Conservation (phyloP, 2,888 invertebrate genomes). For the Dryomyza anilis region DNA sequence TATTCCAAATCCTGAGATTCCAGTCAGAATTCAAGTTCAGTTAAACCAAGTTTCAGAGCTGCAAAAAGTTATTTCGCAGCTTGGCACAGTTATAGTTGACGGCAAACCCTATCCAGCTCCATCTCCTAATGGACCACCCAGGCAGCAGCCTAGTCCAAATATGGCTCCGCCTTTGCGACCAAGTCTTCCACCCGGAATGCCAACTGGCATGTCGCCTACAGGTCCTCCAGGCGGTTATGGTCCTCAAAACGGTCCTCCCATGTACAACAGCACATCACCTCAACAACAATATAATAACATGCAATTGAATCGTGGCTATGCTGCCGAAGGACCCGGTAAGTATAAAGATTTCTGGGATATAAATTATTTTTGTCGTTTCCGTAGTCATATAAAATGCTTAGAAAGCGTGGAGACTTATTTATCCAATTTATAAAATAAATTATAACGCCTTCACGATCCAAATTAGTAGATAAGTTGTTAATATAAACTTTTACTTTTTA, state of each 20-base stretch:
- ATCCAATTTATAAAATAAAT: too few species aligned
- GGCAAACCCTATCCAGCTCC: conserved; percentile 75
- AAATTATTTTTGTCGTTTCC: not conserved
- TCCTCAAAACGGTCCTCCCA: conserved; percentile 58
- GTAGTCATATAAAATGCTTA: too few species aligned
- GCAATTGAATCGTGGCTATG: conserved; percentile 57
- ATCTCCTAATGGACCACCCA: conserved; percentile 58
- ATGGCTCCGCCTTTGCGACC: conserved; percentile 60
- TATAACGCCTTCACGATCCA: too few species aligned
- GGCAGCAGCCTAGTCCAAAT: conserved; percentile 59
- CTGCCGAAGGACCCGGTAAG: conserved; percentile 57
- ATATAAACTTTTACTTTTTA: too few species aligned
- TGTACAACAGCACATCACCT: conserved; percentile 55
- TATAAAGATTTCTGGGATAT: too few species aligned
- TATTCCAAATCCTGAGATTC: conserved; percentile 88
- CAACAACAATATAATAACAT: conserved; percentile 58
- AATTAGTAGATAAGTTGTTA: too few species aligned
- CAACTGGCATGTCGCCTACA: conserved; percentile 55
- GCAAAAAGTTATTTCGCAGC: conserved; percentile 76
- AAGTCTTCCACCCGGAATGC: conserved; percentile 57
- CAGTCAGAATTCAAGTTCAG: conserved; percentile 79
- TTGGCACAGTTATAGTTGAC: conserved; percentile 83
- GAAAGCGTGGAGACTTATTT: too few species aligned
- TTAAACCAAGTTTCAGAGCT: conserved; percentile 82
- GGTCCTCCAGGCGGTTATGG: conserved; percentile 52